Conservation (phyloP, 2,797 vertebrate species). For the Rhodeus uyekii region DNA sequence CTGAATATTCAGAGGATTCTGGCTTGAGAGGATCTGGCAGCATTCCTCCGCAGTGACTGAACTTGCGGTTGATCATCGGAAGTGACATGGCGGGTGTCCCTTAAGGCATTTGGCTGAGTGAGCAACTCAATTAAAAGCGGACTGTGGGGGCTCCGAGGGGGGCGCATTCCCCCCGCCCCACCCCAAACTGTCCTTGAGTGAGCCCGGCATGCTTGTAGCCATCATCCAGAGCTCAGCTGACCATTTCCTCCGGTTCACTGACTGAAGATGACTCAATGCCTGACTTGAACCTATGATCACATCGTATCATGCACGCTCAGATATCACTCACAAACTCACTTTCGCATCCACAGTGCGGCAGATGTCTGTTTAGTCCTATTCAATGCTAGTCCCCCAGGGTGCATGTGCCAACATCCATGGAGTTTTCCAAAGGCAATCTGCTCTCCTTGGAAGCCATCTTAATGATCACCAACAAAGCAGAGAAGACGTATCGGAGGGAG, state of each 20-base stretch:
- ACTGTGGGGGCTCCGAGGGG: conserved; percentile 70
- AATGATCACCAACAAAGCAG: conserved; percentile 24
- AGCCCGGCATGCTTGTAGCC: conserved; percentile 58
- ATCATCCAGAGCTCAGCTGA: conserved; percentile 69
- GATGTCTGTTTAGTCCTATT: conserved; percentile 42
- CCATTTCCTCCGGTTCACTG: conserved; percentile 75
- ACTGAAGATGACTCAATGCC: conserved; percentile 73
- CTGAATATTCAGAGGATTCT: conserved; percentile 65
- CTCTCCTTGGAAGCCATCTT: conserved; percentile 57
- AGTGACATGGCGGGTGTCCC: conserved; percentile 79
- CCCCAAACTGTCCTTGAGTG: conserved; percentile 64
- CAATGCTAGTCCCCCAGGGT: conserved; percentile 24
- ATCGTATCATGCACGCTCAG: conserved; percentile 54
- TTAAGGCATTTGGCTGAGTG: conserved; percentile 74
- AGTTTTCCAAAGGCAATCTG: conserved; percentile 56
- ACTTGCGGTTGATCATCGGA: conserved; percentile 80
- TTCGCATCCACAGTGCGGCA: conserved; percentile 67
- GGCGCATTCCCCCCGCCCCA: conserved; percentile 53
- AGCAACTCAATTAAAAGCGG: conserved; percentile 82
- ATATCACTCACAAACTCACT: conserved; percentile 38
- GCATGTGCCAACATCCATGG: conserved; percentile 18
- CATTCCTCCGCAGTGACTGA: conserved; percentile 70
- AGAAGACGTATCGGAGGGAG: background rate
- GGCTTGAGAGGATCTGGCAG: conserved; percentile 73
- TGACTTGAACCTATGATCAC: conserved; percentile 56